phyloP scores from a whole-genome alignment of 2,797 vertebrate genomes.

The Phoeniculus purpureus region DNA sequence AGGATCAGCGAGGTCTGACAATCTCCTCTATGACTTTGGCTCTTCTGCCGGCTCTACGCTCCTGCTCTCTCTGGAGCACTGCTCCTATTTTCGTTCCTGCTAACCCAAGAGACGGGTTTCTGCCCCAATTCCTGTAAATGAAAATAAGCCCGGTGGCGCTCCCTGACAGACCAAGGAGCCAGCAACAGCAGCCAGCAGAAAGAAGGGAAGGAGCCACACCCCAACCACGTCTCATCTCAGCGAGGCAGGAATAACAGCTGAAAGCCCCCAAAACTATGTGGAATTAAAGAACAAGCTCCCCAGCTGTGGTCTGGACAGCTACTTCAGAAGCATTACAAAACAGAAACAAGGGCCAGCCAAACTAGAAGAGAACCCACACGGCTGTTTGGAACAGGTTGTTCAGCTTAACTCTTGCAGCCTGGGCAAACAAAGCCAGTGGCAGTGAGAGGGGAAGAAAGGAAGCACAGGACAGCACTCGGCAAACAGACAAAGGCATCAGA shows the following conservation, averaged over 20 bases:
- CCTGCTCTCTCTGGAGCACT: neutral
- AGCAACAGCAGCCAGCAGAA: neutral
- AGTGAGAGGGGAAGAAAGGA: neutral
- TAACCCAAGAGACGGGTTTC: neutral
- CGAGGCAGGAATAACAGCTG: neutral
- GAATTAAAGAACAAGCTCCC: neutral
- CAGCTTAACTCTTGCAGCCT: neutral
- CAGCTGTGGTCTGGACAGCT: neutral
- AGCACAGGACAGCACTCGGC: neutral
- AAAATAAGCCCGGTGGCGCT: neutral
- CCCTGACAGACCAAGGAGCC: neutral
- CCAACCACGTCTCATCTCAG: neutral
- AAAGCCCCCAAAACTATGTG: neutral
- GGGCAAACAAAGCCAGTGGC: neutral
- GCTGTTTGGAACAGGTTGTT: neutral
- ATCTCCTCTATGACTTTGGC: neutral
- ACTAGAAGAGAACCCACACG: neutral
- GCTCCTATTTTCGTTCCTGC: neutral
- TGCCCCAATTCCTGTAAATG: neutral
- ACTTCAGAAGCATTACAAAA: constrained; percentile 19
- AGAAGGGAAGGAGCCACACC: neutral
- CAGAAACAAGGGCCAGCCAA: neutral
- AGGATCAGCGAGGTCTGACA: neutral
- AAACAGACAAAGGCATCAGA: neutral
- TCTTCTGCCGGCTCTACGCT: neutral